Evolutionary conservation across 2,113 vertebrate species (phyloP).

Genomic region (Hemichromis elongatus): DNA sequence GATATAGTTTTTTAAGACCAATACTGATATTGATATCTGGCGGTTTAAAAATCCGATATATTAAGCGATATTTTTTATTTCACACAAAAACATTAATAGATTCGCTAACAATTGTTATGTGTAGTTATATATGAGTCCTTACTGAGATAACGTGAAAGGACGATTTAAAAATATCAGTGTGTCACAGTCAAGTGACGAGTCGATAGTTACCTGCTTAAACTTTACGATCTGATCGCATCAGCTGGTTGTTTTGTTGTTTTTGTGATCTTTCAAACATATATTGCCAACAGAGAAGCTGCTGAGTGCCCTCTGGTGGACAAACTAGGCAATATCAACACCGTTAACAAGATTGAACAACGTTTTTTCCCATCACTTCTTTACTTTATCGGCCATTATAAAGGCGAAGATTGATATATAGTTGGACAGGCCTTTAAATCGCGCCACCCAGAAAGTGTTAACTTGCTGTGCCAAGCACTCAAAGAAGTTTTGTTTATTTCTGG

Average conservation of each 20-base stretch:
- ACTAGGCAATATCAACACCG: background rate
- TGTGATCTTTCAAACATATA: background rate
- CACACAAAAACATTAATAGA: background rate
- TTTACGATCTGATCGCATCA: background rate
- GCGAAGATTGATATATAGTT: background rate
- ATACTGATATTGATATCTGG: background rate
- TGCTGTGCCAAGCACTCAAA: background rate
- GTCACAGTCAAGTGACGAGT: rapidly evolving
- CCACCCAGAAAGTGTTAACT: background rate
- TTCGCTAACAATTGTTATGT: background rate
- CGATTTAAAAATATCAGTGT: background rate
- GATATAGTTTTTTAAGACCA: background rate
- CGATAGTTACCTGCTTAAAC: background rate
- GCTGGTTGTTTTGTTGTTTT: background rate
- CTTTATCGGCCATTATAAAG: background rate
- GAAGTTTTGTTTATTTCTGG: background rate
- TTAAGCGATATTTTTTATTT: background rate
- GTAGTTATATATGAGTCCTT: background rate
- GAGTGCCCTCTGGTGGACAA: background rate
- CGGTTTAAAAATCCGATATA: background rate
- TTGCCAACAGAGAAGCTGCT: background rate
- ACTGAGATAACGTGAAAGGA: background rate
- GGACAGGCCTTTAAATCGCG: background rate
- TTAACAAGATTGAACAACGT: background rate
- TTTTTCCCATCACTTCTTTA: background rate